phyloP scores from a whole-genome alignment of 2,113 vertebrate genomes.

The Neofelis nebulosa region DNA sequence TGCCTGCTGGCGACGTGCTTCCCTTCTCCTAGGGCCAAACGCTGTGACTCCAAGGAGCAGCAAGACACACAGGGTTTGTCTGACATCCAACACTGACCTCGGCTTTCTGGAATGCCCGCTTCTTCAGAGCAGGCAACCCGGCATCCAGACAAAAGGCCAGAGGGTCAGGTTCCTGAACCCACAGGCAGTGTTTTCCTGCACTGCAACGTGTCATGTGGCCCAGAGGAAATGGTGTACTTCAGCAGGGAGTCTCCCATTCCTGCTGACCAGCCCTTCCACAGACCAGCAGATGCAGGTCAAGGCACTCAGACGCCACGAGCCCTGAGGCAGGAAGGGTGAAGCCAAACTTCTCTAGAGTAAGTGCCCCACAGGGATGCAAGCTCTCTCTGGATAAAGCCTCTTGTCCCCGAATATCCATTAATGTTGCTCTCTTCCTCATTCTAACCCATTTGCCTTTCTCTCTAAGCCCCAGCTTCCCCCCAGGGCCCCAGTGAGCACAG shows the following conservation, averaged over 20 bases:
- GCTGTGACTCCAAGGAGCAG: conserved; percentile 63
- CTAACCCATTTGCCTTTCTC: not conserved
- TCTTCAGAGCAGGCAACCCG: conserved; percentile 42
- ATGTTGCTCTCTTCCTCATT: not conserved
- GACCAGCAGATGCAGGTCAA: not conserved
- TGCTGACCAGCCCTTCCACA: not conserved
- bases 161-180: conserved; percentile 61
- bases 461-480: not conserved
- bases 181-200: conserved; percentile 58
- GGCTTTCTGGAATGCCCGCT: conserved; percentile 76
- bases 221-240: not conserved
- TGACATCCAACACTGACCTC: conserved; percentile 72
- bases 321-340: not conserved
- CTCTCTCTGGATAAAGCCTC: not conserved
- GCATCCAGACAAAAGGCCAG: conserved; percentile 75
- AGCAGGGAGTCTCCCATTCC: not conserved
- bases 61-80: conserved; percentile 73
- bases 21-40: conserved; percentile 29
- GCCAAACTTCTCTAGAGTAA: not conserved
- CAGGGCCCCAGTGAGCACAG: not conserved
- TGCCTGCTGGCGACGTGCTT: conserved; percentile 44
- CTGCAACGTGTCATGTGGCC: not conserved
- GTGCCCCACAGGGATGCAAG: not conserved
- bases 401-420: not conserved
- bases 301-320: not conserved